phyloP scores from a whole-genome alignment of 2,113 vertebrate genomes.

The Pterocles burchelli region DNA sequence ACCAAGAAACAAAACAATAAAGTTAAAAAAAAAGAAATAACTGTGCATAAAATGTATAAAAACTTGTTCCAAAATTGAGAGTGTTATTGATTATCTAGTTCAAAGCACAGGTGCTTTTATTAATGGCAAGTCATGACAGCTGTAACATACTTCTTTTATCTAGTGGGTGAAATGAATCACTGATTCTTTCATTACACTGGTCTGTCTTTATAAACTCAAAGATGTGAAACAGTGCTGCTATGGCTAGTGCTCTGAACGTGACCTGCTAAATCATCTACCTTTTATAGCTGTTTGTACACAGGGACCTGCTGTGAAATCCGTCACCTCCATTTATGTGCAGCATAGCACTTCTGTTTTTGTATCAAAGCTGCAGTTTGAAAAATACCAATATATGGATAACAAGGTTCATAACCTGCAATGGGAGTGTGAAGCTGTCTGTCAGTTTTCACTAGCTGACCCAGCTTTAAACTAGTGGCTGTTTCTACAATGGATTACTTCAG shows the following conservation, averaged over 20 bases:
- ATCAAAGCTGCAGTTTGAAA: not conserved
- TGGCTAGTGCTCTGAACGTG: not conserved
- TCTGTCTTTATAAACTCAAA: constrained; percentile 20
- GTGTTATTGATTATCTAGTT: constrained; percentile 53
- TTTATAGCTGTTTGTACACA: not conserved
- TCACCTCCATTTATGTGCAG: not conserved
- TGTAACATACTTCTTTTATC: constrained; percentile 52
- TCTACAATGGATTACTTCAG: not conserved
- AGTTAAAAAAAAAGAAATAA: not conserved
- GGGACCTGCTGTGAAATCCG: not conserved
- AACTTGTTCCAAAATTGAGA: not conserved
- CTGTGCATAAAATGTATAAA: not conserved
- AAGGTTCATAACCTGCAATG: not conserved
- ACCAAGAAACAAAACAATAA: not conserved
- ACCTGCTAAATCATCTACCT: not conserved
- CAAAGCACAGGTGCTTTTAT: constrained; percentile 55
- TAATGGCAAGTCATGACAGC: constrained; percentile 17
- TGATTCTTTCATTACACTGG: not conserved
- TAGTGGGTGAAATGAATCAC: constrained; percentile 28
- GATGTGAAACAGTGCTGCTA: not conserved
- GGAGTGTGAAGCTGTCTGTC: not conserved
- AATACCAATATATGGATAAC: not conserved
- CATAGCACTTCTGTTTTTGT: not conserved
- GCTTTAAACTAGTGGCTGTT: not conserved
- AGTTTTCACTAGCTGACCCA: not conserved